These are phyloP conservation scores for Acleris cristana DNA, from an alignment of 2,888 invertebrate species.

Conservation along the genomic window DNA sequence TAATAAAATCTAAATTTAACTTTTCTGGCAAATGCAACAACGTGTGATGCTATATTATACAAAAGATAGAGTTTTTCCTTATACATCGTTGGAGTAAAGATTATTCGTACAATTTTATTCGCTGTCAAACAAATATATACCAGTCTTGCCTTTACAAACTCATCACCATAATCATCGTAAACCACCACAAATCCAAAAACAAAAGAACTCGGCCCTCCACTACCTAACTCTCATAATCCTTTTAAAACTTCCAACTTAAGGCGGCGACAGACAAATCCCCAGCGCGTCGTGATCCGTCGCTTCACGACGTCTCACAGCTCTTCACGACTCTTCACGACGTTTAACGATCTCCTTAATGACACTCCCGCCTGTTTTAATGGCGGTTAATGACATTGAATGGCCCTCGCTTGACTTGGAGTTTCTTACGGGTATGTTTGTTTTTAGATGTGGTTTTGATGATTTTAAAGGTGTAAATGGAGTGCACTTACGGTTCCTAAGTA, in stretches of 20 bases:
- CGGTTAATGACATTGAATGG: constrained; percentile 66
- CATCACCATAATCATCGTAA: not conserved
- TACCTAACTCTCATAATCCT: constrained; percentile 40
- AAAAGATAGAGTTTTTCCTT: too few relatives aligned
- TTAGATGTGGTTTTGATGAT: constrained; percentile 17
- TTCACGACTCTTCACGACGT: constrained; percentile 45
- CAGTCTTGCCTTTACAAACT: not conserved
- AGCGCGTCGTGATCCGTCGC: constrained; percentile 43
- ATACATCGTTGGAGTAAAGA: too few relatives aligned
- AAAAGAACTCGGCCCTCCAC: constrained; percentile 23
- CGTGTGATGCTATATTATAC: too few relatives aligned
- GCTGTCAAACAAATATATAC: too few relatives aligned
- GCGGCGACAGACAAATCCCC: constrained; percentile 51
- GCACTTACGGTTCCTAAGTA: not conserved
- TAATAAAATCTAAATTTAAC: too few relatives aligned
- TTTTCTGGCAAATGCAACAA: too few relatives aligned
- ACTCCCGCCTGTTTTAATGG: constrained; percentile 61
- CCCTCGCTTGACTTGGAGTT: constrained; percentile 44
- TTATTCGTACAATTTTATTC: too few relatives aligned
- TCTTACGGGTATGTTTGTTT: constrained; percentile 23
- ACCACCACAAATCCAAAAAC: constrained; percentile 5
- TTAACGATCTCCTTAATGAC: constrained; percentile 44
- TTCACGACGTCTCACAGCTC: constrained; percentile 34
- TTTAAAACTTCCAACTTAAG: constrained; percentile 41
- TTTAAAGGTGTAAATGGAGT: constrained; percentile 1